Evolutionary conservation across 2,888 invertebrate species (phyloP).

Genomic region (Tromatobia lineatoria): DNA sequence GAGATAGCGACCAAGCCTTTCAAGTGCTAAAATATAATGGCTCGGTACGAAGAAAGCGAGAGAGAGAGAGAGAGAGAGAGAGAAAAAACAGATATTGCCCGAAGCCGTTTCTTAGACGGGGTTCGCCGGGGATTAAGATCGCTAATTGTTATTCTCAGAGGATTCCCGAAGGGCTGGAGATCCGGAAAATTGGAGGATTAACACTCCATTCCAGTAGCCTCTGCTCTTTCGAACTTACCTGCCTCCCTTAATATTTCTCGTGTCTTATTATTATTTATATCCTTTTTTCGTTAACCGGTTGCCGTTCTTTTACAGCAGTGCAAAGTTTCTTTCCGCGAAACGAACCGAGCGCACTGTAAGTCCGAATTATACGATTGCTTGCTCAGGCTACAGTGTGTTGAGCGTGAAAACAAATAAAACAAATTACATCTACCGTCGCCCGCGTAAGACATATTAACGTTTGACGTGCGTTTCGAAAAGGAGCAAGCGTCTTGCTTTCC

Average conservation of each 20-base stretch:
- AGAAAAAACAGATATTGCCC: constrained; percentile 34
- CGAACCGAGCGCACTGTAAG: not conserved
- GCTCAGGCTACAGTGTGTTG: not conserved
- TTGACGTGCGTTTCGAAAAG: constrained; percentile 37
- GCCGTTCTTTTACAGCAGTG: not conserved
- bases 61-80: constrained; percentile 35
- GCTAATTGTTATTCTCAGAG: constrained; percentile 83
- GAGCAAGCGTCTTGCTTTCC: constrained; percentile 61
- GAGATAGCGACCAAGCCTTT: constrained; percentile 70
- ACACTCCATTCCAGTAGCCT: constrained; percentile 46
- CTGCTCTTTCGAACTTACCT: constrained; percentile 26
- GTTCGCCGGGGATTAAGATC: constrained; percentile 79
- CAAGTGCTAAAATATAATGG: constrained; percentile 77
- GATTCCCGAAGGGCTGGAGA: constrained; percentile 70
- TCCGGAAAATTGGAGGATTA: constrained; percentile 81
- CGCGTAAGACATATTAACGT: constrained; percentile 46
- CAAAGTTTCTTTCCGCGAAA: constrained; percentile 3
- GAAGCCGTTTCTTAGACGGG: constrained; percentile 68
- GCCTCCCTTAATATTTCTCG: constrained; percentile 5
- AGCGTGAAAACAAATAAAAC: constrained; percentile 41
- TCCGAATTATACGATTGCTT: constrained; percentile 20
- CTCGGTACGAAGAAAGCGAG: constrained; percentile 50
- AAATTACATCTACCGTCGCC: constrained; percentile 29
- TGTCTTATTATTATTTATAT: constrained; percentile 3
- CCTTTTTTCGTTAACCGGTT: constrained; percentile 17